Base-by-base conservation (phyloP, 1,140 invertebrate genomes). In the Lethocerus indicus region DNA sequence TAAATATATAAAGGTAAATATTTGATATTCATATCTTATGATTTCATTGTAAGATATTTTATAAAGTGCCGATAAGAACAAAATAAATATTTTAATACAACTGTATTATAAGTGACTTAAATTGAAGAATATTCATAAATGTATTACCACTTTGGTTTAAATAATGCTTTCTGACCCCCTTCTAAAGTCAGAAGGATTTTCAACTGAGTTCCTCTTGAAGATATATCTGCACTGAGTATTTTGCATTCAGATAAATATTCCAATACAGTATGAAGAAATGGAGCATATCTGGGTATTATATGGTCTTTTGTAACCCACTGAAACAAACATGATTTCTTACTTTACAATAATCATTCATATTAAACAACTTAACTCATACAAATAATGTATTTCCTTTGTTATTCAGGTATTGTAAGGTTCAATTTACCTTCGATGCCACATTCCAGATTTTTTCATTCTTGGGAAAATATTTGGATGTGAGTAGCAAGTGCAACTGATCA, bases 191-290 rank as follows among this genome's bases (percentile, higher is more conserved):
- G 60, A 55, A 85, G 66, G 14, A 95, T 63, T 66, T 96, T 96
- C 21, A 96, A 67, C 66, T 96, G 91, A 28, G 90, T 93, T 43
- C 91, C 91, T 62, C 79, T 72, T 42, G 62, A 73, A 62, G 75
- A 78, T 65, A 83, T 80, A 63, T 83, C 82, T 13, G 82, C 85
- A 47, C 74, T 65, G 2, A 74, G 66, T 56, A 95, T 85, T 60
- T 73, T 75, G 25, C 77, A 69, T 43, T 67, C 73, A 32, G 76
- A 71, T 55, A 93, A 66, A 13, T 76, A 74, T 36, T 76, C 64
- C 18, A 92, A 61, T 48, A 91, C 68, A 57, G 75, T 73, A 29
- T 85, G 84, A 57, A 84, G 65, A 27, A 71, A 68, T 14, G 71
- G 71, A 59, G 77, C 71, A 28, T 39, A 44, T 9, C 16, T 23